Evolutionary conservation across 2,113 vertebrate genomes (phyloP).

Genomic region (Xiphias gladius): DNA sequence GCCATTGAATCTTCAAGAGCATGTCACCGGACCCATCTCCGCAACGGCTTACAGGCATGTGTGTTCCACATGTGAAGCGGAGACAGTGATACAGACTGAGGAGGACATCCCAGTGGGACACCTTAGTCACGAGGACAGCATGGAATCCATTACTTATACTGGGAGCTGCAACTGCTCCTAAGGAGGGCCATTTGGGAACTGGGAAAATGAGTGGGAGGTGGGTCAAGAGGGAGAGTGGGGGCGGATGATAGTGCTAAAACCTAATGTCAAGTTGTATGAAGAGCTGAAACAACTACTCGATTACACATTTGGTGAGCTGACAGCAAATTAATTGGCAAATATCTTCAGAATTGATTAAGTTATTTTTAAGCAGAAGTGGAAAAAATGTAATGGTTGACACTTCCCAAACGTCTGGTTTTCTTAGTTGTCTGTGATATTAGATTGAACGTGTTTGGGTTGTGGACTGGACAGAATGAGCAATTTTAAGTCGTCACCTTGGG

Average conservation of each 20-base stretch:
- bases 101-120: slow-evolving; percentile 41
- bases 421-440: no score
- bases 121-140: slow-evolving; percentile 38
- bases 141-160: slow-evolving; percentile 40
- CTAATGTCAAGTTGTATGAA: background rate
- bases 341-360: no score
- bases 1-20: slow-evolving; percentile 25
- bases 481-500: no score
- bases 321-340: no score
- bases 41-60: slow-evolving; percentile 39
- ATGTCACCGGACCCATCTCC: slow-evolving; percentile 4
- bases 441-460: background rate
- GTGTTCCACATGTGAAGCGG: slow-evolving; percentile 64
- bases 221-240: background rate
- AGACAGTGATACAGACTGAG: slow-evolving; percentile 32
- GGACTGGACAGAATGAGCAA: no score
- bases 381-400: no score
- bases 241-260: background rate
- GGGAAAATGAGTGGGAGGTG: background rate
- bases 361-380: no score
- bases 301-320: no score
- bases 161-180: background rate
- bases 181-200: background rate
- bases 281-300: no score
- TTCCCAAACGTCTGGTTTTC: no score